Evolutionary conservation across 2,888 invertebrate species (phyloP), one percentile per base, ranked within the genome.

Genomic region (Drosophila fulvimacula): DNA sequence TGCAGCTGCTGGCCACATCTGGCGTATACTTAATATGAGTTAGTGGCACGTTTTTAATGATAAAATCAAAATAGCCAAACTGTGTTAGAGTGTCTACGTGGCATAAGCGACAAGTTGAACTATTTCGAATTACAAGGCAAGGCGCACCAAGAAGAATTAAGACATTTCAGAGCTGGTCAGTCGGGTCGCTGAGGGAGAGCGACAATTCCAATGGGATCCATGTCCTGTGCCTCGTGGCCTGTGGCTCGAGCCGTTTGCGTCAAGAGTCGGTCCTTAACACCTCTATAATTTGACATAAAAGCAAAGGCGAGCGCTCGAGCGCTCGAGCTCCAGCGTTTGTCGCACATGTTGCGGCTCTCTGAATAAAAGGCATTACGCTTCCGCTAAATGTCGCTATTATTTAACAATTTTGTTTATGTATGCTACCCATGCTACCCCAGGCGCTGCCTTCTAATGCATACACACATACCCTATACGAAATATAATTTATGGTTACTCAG

Each of bases 361-460:
- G 81, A 71, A 79, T 78, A 56, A 76, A 65, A 76, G 81, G 73
- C 70, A 73, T 71, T 80, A 72, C 68, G 80, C 88, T 88, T 88
- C 83, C 83, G 86, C 70, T 85, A 81, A 88, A 80, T 88, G 88
- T 80, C 81, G 86, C 83, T 81, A 88, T 88, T 84, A 88, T 84
- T 84, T 85, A 82, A 80, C 83, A 78, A 88, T 84, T 84, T 88
- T 85, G 68, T 78, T 80, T 83, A 82, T 85, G 69, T 73, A 73
- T 56, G 81, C 53, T 69, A 52, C 52, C 79, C 82, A 81, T 78
- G 76, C 67, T 42, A 42, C 7, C 24, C 21, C 42, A 55, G 57
- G 10, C 27, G 34, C 44, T 44, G 3, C 42, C 6, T n/a, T 32
- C 46, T 15, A 19, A 7, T 3, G 27, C 34, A 32, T 55, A 53